phyloP scores from a whole-genome alignment of 2,888 invertebrate species.

The Dryobotodes eremita region DNA sequence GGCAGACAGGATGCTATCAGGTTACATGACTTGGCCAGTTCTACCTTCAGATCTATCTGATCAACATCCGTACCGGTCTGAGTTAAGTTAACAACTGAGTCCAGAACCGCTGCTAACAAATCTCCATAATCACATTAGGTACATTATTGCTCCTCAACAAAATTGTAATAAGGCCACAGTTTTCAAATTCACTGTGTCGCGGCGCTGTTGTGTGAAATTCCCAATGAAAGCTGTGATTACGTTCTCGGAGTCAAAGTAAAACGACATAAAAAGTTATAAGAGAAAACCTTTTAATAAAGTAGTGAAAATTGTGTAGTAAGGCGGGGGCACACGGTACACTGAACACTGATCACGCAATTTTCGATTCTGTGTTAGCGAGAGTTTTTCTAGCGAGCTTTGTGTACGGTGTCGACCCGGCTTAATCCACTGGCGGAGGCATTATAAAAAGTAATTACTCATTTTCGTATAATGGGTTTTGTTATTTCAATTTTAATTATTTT shows the following conservation, averaged over 20 bases:
- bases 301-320: conserved; percentile 27
- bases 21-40: not conserved
- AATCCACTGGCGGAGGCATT: conserved; percentile 18
- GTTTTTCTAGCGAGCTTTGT: conserved; percentile 8
- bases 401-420: conserved; percentile 20
- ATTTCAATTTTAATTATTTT: conserved; percentile 58
- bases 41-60: not conserved
- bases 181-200: not conserved
- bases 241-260: conserved; percentile 4
- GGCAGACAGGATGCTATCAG: no score
- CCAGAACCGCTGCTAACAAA: conserved; percentile 6
- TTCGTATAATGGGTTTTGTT: conserved; percentile 54
- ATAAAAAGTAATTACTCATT: conserved; percentile 58
- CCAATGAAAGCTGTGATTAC: conserved; percentile 16
- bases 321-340: conserved; percentile 13
- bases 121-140: not conserved
- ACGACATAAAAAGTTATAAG: conserved; percentile 15
- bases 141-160: not conserved
- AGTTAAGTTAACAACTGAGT: no score
- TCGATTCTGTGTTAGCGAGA: conserved; percentile 9
- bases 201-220: not conserved
- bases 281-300: conserved; percentile 29
- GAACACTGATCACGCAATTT: conserved; percentile 38
- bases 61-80: not conserved
- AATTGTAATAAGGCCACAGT: conserved; percentile 13